Evolutionary conservation across 2,888 invertebrate genomes (phyloP).

Genomic region (Epistrophe eligans): DNA sequence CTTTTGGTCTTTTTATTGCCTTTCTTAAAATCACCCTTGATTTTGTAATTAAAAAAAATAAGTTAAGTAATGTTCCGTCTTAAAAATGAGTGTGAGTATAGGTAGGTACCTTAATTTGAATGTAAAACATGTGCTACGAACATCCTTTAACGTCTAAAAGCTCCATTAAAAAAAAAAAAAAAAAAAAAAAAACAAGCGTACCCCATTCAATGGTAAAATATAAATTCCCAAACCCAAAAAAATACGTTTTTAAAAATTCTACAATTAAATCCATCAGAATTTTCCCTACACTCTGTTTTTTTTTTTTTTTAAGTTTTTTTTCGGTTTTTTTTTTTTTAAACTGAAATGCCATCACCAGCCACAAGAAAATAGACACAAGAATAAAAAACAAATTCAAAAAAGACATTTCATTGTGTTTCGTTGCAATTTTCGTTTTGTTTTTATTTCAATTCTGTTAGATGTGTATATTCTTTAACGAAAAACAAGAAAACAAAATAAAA

Average conservation of each 20-base stretch:
- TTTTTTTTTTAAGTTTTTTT: not conserved
- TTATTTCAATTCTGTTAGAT: constrained; percentile 50
- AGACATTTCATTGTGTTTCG: constrained; percentile 64
- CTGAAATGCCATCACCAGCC: constrained; percentile 52
- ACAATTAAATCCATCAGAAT: constrained; percentile 45
- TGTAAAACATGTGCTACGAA: constrained; percentile 11
- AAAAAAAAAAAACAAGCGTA: not conserved
- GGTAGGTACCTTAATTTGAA: constrained; percentile 24
- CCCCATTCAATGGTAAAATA: not conserved
- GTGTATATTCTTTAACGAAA: constrained; percentile 46
- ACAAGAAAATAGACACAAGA: constrained; percentile 37
- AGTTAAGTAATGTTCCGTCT: not conserved
- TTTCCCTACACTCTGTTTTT: not conserved
- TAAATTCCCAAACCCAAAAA: constrained; percentile 23
- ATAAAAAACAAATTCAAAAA: constrained; percentile 23
- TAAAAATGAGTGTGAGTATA: not conserved
- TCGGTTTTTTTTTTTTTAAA: constrained; percentile 19
- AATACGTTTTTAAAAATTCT: constrained; percentile 33
- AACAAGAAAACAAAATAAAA: constrained; percentile 42
- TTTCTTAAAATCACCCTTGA: too few relatives aligned
- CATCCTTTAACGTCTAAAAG: not conserved
- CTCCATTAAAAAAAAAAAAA: not conserved
- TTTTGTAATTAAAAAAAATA: not conserved
- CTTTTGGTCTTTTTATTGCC: too few relatives aligned
- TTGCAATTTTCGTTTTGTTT: constrained; percentile 58